Evolutionary conservation across 2,797 vertebrate genomes (phyloP).

Genomic region (Philypnodon macrostomus): DNA sequence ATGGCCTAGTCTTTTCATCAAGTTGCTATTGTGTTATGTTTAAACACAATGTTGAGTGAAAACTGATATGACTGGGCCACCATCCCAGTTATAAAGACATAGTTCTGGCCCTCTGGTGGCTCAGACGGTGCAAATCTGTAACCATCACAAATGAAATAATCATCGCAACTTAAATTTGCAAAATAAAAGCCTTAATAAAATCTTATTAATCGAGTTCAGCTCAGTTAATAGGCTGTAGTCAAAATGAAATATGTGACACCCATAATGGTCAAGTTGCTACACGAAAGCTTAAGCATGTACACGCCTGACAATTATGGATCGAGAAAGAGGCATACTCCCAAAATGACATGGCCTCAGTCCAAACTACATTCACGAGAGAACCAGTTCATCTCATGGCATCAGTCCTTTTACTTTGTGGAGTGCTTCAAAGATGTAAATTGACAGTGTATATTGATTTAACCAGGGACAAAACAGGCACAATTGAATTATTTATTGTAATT

Average conservation of each 20-base stretch:
- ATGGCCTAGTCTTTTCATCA: neutral
- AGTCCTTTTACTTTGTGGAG: no score
- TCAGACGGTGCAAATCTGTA: neutral
- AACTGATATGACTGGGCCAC: neutral
- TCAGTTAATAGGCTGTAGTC: neutral
- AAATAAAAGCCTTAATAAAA: neutral
- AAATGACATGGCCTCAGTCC: no score
- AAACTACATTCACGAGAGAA: constrained; percentile 16
- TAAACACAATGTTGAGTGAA: neutral
- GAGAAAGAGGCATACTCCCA: constrained; percentile 6
- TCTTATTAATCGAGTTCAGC: no score
- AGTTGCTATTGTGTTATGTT: neutral
- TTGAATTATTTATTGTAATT: no score
- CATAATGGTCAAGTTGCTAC: constrained; percentile 9
- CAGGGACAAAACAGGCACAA: no score
- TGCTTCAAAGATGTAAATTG: no score
- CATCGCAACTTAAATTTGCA: no score
- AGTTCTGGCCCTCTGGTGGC: constrained; percentile 62
- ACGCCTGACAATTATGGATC: constrained; percentile 12
- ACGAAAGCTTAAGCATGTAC: constrained; percentile 8
- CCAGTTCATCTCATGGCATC: no score
- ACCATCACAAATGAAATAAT: no score
- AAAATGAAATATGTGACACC: neutral
- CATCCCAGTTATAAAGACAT: constrained; percentile 5
- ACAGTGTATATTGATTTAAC: no score